Percentiles rank a stretch among this genome's conserved stretches.
These are phyloP conservation scores for Apodemus speciosus DNA, from an alignment of 2,113 vertebrate genomes.

Conservation along the genomic window DNA sequence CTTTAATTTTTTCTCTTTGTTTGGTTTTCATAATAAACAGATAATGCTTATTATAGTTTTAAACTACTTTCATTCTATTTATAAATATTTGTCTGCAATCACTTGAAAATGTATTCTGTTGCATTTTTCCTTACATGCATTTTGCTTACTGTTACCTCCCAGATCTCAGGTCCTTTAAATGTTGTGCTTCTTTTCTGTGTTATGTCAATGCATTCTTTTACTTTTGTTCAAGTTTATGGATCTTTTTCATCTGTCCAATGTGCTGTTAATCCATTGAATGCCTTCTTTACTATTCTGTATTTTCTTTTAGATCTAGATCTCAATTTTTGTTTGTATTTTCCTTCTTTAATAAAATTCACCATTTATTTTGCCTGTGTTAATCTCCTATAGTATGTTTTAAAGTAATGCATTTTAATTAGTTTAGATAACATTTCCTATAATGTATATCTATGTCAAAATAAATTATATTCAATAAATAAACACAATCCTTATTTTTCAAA, in stretches of 20 bases:
- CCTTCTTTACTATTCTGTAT: neutral
- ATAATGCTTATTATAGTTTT: neutral
- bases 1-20: neutral
- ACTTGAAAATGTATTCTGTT: neutral
- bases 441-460: neutral
- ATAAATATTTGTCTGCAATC: neutral
- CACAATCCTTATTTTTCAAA: neutral
- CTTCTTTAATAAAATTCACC: neutral
- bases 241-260: neutral
- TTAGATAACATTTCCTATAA: neutral
- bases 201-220: neutral
- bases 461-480: neutral
- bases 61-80: neutral
- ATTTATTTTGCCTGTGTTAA: neutral
- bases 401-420: neutral
- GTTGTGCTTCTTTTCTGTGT: neutral
- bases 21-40: neutral
- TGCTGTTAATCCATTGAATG: neutral
- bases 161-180: neutral
- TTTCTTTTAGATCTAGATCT: neutral
- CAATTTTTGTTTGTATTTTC: neutral
- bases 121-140: neutral
- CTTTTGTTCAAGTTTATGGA: neutral
- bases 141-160: neutral
- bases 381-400: neutral